Percentiles rank a stretch among this genome's conserved stretches.
Conservation (phyloP, 2,113 vertebrate species). For the Halcyon senegalensis region DNA sequence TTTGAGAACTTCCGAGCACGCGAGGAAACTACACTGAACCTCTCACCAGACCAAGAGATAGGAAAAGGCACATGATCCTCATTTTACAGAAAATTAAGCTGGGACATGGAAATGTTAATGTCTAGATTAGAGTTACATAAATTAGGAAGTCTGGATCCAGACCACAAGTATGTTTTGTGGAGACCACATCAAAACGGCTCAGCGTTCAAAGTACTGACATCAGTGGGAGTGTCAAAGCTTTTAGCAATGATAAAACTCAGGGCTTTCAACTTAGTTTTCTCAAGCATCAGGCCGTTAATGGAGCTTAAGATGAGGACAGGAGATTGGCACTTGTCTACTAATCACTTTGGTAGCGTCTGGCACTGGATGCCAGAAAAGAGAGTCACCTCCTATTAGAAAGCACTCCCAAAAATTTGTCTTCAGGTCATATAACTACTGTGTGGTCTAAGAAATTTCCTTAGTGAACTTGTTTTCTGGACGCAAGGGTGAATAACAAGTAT, state of each 20-base stretch:
- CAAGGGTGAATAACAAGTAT: neutral
- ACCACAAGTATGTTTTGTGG: conserved; percentile 51
- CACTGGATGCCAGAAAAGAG: neutral
- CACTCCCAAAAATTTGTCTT: neutral
- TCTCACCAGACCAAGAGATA: neutral
- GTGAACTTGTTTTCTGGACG: neutral
- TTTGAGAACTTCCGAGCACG: neutral
- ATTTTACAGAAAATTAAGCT: conserved; percentile 17
- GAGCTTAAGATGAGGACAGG: neutral
- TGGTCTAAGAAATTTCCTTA: neutral
- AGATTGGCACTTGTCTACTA: neutral
- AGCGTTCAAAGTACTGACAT: neutral
- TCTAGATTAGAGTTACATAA: conserved; percentile 52
- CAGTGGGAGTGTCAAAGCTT: neutral
- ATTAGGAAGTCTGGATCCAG: conserved; percentile 28
- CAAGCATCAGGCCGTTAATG: neutral
- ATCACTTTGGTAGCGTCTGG: neutral
- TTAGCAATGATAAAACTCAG: neutral
- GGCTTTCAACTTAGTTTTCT: neutral
- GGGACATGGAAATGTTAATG: conserved; percentile 22
- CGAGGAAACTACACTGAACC: neutral
- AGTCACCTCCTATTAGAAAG: neutral
- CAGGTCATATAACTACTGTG: neutral
- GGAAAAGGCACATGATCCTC: neutral
- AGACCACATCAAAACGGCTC: conserved; percentile 59